Evolutionary conservation across 2,797 vertebrate species (phyloP).

Genomic region (Scleropages formosus): DNA sequence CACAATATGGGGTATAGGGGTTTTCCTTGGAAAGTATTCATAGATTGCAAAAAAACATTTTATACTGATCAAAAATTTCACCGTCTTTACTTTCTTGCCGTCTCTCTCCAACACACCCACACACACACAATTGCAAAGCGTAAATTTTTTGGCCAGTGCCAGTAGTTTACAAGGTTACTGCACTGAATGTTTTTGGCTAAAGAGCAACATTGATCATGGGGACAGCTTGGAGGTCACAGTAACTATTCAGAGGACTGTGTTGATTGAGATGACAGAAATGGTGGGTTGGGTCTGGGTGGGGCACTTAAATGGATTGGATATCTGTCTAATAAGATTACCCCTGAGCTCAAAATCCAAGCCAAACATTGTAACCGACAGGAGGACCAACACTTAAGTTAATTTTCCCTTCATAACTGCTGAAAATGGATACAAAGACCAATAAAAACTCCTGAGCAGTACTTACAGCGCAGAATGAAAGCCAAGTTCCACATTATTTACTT

Average conservation of each 20-base stretch:
- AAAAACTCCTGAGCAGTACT: conserved; percentile 8
- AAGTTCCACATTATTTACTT: not conserved
- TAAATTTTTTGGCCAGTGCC: conserved; percentile 39
- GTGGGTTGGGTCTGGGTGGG: not conserved
- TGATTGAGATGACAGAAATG: not conserved
- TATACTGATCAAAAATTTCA: too few species aligned
- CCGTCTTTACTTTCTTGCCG: too few species aligned
- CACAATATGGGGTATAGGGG: too few species aligned
- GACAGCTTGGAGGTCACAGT: conserved; percentile 45
- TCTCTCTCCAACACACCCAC: conserved; percentile 27
- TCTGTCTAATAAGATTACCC: conserved; percentile 22
- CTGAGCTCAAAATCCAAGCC: conserved; percentile 6
- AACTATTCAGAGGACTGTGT: conserved; percentile 39
- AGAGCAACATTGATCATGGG: conserved; percentile 54
- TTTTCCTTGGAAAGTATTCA: too few species aligned
- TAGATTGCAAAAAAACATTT: too few species aligned
- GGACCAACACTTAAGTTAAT: not conserved
- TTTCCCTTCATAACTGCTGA: not conserved
- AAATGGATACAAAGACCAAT: conserved; percentile 17
- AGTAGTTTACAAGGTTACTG: conserved; percentile 53
- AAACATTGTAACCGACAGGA: not conserved
- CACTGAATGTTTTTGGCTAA: conserved; percentile 51
- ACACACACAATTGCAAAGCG: conserved; percentile 38
- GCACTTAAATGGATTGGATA: conserved; percentile 14
- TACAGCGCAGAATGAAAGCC: not conserved